Evolutionary conservation across 1,140 invertebrate genomes (phyloP).

Genomic region (Parapsyche elsis): DNA sequence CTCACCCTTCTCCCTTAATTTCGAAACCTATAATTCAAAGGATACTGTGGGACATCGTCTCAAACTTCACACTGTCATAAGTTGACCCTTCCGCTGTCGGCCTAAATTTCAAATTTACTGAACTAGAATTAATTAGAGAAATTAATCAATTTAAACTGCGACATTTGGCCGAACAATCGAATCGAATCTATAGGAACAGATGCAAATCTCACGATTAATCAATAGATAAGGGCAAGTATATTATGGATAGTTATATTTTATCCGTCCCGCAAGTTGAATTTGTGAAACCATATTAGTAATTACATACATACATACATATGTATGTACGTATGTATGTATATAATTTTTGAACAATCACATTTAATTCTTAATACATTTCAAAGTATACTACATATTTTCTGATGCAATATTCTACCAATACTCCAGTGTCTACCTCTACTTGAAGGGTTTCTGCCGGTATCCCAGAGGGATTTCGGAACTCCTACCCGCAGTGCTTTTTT

Average conservation of each 20-base stretch:
- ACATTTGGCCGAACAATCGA: not conserved
- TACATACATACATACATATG: too few species aligned
- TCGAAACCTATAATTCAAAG: too few species aligned
- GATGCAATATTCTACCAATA: not conserved
- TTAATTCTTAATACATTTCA: too few species aligned
- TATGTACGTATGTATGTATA: too few species aligned
- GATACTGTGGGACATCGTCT: not conserved
- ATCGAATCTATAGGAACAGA: not conserved
- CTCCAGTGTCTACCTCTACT: not conserved
- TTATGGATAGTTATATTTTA: not conserved
- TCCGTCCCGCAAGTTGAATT: too few species aligned
- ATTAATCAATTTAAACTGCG: slow-evolving; percentile 4
- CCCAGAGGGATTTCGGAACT: not conserved
- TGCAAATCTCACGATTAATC: slow-evolving; percentile 12
- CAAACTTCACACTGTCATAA: not conserved
- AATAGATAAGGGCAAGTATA: not conserved
- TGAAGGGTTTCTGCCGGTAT: not conserved
- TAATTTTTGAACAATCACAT: too few species aligned
- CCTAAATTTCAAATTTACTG: not conserved
- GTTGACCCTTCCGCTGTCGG: slow-evolving; percentile 4
- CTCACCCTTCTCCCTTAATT: too few species aligned
- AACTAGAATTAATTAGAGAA: not conserved
- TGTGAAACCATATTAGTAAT: too few species aligned
- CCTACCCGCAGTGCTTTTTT: not conserved
- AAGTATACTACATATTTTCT: too few species aligned